Base-by-base conservation (phyloP, 2,888 invertebrate species). In the Ophioninae sp. region DNA sequence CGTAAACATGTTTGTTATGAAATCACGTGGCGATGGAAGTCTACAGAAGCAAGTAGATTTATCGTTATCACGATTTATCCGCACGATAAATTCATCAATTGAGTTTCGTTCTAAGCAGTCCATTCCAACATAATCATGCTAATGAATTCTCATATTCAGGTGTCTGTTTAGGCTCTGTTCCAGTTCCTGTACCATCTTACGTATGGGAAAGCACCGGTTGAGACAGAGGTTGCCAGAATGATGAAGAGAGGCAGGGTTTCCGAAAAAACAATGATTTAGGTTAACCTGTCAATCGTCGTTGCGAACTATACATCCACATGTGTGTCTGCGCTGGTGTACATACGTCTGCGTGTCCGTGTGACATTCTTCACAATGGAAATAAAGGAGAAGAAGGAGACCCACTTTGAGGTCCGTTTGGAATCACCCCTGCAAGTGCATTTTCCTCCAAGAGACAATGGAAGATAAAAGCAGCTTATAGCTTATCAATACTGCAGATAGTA, bases 71-170 rank as follows among this genome's bases (percentile, higher is more conserved):
- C 39, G 1, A 63, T 44, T 79, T 79, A 83, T 83, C 76, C 41
- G 10, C 20, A 58, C n/a, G 75, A 83, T 79, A 37, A 65, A 83
- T 83, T 76, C 56, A n/a, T 63, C 79, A 76, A 83, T 83, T 72
- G 73, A 23, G 61, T 67, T n/a, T 56, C 56, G 71, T 76, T 61
- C 59, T 76, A 67, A 79, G 71, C 72, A 63, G 56, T 67, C 59
- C 39, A 76, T 72, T 13, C 67, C 39, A 30, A 22, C 61, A 59
- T 76, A 76, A 63, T 56, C 61, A 22, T 61, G 13, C 37, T 61
- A 63, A 76, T 76, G 63, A 68, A 83, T 79, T 76, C 63, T 73
- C 58, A 7, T 63, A 76, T 76, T 67, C 20, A 30, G 51, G 56
- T 41, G 71, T 51, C 39, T 13, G n/a, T 5, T n/a, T 10, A 59